These are phyloP conservation scores for Masticophis lateralis DNA, from an alignment of 2,797 vertebrate species.

Conservation along the genomic window DNA sequence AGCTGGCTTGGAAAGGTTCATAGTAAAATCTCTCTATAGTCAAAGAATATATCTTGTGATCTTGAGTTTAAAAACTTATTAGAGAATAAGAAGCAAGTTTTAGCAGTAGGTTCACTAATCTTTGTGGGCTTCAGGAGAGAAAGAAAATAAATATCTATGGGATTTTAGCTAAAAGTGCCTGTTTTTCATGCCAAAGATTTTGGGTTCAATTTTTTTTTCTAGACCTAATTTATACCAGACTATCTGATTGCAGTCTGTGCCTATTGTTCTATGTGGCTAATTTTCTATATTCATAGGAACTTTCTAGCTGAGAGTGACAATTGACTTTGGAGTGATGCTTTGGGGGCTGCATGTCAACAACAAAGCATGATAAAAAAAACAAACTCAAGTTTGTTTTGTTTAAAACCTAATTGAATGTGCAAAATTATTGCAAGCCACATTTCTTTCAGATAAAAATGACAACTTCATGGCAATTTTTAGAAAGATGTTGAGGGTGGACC, in stretches of 20 bases:
- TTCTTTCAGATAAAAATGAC: neutral
- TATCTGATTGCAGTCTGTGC: neutral
- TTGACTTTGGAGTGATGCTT: neutral
- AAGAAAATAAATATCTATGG: neutral
- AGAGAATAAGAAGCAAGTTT: conserved; percentile 28
- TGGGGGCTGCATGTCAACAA: neutral
- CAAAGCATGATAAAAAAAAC: neutral
- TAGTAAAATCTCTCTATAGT: conserved; percentile 16
- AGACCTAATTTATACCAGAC: neutral
- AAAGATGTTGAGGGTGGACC: neutral
- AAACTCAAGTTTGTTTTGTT: neutral
- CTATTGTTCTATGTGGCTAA: neutral
- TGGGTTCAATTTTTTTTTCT: neutral
- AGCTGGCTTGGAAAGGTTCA: rapidly evolving
- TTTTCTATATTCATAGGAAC: neutral
- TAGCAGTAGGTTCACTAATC: conserved; percentile 28
- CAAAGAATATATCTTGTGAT: neutral
- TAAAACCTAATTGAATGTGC: neutral
- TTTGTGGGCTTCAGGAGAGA: neutral
- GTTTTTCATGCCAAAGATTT: neutral
- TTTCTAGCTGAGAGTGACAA: neutral
- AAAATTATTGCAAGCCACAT: neutral
- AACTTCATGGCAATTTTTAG: neutral
- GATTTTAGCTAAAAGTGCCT: neutral
- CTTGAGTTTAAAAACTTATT: conserved; percentile 48